phyloP scores from a whole-genome alignment of 2,113 vertebrate species.

The Lophura nycthemera region DNA sequence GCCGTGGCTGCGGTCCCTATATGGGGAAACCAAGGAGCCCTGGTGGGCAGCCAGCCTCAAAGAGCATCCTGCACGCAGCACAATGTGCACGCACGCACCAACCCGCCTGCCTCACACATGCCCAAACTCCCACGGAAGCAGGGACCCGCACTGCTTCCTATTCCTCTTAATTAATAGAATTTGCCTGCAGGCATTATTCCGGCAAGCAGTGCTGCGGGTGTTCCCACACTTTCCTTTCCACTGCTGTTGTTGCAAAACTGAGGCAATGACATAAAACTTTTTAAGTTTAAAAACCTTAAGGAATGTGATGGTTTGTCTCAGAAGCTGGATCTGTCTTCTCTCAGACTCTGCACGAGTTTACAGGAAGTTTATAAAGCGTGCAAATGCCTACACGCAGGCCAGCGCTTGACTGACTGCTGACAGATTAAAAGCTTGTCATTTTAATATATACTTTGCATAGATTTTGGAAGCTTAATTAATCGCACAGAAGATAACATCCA shows the following conservation, averaged over 20 bases:
- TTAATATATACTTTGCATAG: constrained; percentile 46
- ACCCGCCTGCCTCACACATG: neutral
- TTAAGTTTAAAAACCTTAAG: neutral
- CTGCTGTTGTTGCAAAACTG: neutral
- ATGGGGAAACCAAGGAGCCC: accelerated
- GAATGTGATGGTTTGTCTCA: neutral
- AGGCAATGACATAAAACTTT: neutral
- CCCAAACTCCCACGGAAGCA: neutral
- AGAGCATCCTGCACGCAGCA: neutral
- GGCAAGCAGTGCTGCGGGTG: neutral
- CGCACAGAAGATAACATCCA: constrained; percentile 26
- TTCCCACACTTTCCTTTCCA: constrained; percentile 61
- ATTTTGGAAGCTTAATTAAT: constrained; percentile 67
- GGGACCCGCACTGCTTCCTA: neutral
- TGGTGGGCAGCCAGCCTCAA: neutral
- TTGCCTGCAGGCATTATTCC: neutral
- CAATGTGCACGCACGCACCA: neutral
- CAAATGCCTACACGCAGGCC: neutral
- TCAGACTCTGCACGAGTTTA: neutral
- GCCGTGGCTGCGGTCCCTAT: accelerated
- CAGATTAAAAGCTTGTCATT: constrained; percentile 48
- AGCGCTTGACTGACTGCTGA: constrained; percentile 8
- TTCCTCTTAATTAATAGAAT: constrained; percentile 18
- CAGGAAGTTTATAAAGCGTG: constrained; percentile 48
- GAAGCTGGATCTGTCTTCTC: neutral